Base-by-base conservation (phyloP, 2,888 invertebrate genomes). In the Pollenia griseotomentosa region DNA sequence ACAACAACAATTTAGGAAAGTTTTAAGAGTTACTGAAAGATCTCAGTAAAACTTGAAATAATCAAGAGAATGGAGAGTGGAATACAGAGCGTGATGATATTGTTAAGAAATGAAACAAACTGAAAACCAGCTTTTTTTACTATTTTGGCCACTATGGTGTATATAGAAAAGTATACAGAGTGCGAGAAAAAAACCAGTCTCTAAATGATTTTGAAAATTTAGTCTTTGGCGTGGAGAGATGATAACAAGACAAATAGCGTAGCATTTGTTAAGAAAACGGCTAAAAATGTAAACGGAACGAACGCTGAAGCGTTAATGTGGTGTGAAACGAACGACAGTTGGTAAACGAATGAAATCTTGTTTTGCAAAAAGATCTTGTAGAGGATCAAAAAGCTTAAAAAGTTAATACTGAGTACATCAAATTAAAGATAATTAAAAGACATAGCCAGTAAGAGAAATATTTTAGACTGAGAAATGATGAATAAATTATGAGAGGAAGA, bases 151-250 rank as follows among this genome's bases (percentile, higher is more conserved):
- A 61, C 48, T 61, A 48, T 33, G 59, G 16, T 51, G 23, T 61
- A 33, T 23, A 44, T 12, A 8, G 33, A 66, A 46, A 55, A 46
- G 16, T 57, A 42, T n/a, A 44, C 42, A 66, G 44, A 66, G 59
- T 68, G 59, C 44, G 68, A 23, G 53, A 53, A 80, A 83, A 83
- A 86, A 87, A 87, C 87, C 84, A 78, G 87, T 78, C 77, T 84
- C 53, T 46, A 65, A 74, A 73, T 46, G 48, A 74, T 80, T 84
- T 70, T 74, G 40, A 71, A 83, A 86, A 75, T 82, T 86, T 70
- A 87, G 87, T 87, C 87, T 84, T 81, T 46, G 59, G 63, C 57
- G 78, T 82, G 81, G 71, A 68, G 81, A 70, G 87, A 81, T 81
- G 81, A 84, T 82, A 78, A 84, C 83, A 57, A 83, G 80, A 86